Evolutionary conservation across 2,888 invertebrate species (phyloP).

Genomic region (Eurois occulta): DNA sequence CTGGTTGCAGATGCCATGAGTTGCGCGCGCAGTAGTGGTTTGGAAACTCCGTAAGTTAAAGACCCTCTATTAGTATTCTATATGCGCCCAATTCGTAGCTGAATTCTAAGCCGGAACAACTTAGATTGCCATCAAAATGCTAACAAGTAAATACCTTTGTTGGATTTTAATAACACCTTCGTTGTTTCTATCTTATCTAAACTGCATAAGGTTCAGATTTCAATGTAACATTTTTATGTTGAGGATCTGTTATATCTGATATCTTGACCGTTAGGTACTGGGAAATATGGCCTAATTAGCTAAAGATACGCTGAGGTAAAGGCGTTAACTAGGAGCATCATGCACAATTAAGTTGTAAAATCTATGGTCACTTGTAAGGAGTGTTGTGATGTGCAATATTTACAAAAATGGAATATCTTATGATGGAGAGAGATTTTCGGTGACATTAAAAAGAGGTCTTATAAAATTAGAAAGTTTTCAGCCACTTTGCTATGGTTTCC

Average conservation of each 20-base stretch:
- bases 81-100: neutral
- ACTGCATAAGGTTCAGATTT: neutral
- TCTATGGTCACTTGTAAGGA: neutral
- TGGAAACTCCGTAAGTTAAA: slow-evolving; percentile 81
- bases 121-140: neutral
- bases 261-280: neutral
- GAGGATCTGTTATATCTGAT: neutral
- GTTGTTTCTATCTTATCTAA: neutral
- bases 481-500: neutral
- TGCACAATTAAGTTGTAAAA: neutral
- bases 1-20: slow-evolving; percentile 79
- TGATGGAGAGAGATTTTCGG: neutral
- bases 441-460: neutral
- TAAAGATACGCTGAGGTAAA: too few species aligned
- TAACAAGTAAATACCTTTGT: neutral
- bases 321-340: neutral
- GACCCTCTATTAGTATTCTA: neutral
- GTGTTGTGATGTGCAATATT: slow-evolving; percentile 1
- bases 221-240: neutral
- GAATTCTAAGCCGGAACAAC: neutral
- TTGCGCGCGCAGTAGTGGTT: slow-evolving; percentile 77
- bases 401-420: neutral
- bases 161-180: neutral
- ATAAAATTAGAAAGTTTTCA: neutral
- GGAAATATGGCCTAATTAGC: slow-evolving; percentile 11